phyloP scores from a whole-genome alignment of 92 coral and sea anemone genomes.

The Umimayanthus chanpuru region DNA sequence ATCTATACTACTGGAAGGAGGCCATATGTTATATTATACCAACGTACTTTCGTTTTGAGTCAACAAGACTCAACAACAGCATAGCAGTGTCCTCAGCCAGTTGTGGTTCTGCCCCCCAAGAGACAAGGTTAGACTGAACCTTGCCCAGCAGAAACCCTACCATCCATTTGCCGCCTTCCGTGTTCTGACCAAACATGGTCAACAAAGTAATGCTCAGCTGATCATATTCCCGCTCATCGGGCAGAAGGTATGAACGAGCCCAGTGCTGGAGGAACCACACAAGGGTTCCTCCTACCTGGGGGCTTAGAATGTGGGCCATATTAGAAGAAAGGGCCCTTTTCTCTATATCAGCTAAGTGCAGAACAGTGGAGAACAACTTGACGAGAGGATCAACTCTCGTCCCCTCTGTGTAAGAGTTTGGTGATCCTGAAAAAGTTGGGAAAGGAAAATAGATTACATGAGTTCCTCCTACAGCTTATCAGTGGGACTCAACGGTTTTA shows the following conservation, averaged over 20 bases:
- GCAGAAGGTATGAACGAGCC: slow-evolving; percentile 85
- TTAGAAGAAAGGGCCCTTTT: slow-evolving; percentile 77
- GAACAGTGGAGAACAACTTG: slow-evolving; percentile 70
- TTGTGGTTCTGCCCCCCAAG: slow-evolving; percentile 91
- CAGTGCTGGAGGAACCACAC: slow-evolving; percentile 92
- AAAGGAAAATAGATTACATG: neutral
- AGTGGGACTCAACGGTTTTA: too few species aligned
- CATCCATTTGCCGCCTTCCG: slow-evolving; percentile 85
- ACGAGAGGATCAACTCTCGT: slow-evolving; percentile 78
- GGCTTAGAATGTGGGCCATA: slow-evolving; percentile 82
- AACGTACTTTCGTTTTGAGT: slow-evolving; percentile 76
- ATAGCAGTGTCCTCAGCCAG: slow-evolving; percentile 87
- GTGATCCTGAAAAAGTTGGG: slow-evolving; percentile 48
- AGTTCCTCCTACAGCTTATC: too few species aligned
- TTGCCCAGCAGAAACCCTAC: slow-evolving; percentile 85
- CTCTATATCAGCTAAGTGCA: slow-evolving; percentile 79
- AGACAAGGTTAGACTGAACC: slow-evolving; percentile 77
- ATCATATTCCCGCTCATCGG: slow-evolving; percentile 86
- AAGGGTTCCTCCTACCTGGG: slow-evolving; percentile 91
- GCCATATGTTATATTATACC: neutral
- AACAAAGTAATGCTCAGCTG: slow-evolving; percentile 75
- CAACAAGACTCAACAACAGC: slow-evolving; percentile 83
- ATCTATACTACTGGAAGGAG: neutral
- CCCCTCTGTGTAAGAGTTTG: slow-evolving; percentile 45
- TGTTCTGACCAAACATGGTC: slow-evolving; percentile 79